Conservation (phyloP, 2,888 invertebrate genomes). For the Dendrolimus houi region DNA sequence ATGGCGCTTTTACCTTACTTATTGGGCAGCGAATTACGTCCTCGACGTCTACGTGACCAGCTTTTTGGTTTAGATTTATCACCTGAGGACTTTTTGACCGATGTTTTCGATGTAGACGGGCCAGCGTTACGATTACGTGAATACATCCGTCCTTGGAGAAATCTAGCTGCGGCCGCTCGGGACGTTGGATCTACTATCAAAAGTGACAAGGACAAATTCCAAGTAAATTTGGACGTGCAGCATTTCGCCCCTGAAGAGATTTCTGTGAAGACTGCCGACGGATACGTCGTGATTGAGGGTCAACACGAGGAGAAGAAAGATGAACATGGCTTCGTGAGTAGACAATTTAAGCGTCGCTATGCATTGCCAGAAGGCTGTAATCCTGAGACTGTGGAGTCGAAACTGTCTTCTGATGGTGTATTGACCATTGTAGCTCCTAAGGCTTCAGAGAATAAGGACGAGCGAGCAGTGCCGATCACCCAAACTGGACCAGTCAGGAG, state of each 20-base stretch:
- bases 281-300: conserved; percentile 83
- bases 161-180: conserved; percentile 45
- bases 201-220: conserved; percentile 76
- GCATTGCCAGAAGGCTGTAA: conserved; percentile 84
- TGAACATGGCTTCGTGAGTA: conserved; percentile 83
- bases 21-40: conserved; percentile 40
- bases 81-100: conserved; percentile 50
- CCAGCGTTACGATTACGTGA: conserved; percentile 35
- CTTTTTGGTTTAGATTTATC: conserved; percentile 54
- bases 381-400: conserved; percentile 81
- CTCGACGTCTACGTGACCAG: conserved; percentile 47
- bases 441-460: conserved; percentile 35
- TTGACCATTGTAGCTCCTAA: conserved; percentile 80
- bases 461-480: conserved; percentile 75
- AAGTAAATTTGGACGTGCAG: conserved; percentile 84
- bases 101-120: conserved; percentile 35
- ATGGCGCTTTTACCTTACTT: conserved; percentile 62
- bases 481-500: conserved; percentile 78
- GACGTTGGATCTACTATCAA: conserved; percentile 75
- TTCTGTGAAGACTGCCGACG: conserved; percentile 83
- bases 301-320: conserved; percentile 88
- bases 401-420: conserved; percentile 85
- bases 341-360: conserved; percentile 86
- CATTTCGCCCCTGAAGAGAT: conserved; percentile 87
- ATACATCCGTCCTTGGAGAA: conserved; percentile 58